Base-by-base conservation (phyloP, 2,888 invertebrate genomes). In the Cabera pusaria region DNA sequence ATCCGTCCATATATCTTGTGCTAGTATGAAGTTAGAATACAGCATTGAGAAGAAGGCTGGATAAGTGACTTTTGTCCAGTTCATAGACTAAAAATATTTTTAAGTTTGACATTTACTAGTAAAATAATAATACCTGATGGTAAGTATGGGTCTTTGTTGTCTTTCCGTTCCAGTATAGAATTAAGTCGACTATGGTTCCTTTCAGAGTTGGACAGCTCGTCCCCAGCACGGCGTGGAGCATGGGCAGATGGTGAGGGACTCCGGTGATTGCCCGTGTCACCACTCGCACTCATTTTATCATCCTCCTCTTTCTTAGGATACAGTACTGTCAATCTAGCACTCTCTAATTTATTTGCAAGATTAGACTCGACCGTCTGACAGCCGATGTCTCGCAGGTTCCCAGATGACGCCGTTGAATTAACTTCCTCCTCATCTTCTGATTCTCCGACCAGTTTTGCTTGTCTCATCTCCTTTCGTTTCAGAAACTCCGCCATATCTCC, bases 401-500 rank as follows among this genome's bases (percentile, higher is more conserved):
- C 73, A 0, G 72, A 75, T 5, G 84, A 83, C 5, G 72, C 76
- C 4, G 72, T 65, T 0, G 78, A 81, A 22, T 68, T 59, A 0
- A 47, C 55, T 3, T 81, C 83, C 2, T 83, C 81, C 2, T 75
- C 76, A 1, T 41, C 42, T 2, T 56, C 2, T 14, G 4, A 56
- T 3, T 75, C 73, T 3, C 73, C 74, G 3, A 46, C 50, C 12
- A 58, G 57, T 37, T 75, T 70, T 2, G 51, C 36, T 22, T 77
- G 72, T 44, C 83, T 65, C 46, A 80, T 27, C 45, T 86, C 85
- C 72, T 76, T 90, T 42, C 82, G 66, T 63, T 64, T 89, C 18
- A 76, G 56, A 55, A 81, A 89, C 36, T 89, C 89, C 0, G 83
- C 81, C 85, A 87, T 87, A 32, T 88, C 89, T 6, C 85, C 90